Conservation (phyloP, 2,797 vertebrate genomes). For the Kryptopterus vitreolus region DNA sequence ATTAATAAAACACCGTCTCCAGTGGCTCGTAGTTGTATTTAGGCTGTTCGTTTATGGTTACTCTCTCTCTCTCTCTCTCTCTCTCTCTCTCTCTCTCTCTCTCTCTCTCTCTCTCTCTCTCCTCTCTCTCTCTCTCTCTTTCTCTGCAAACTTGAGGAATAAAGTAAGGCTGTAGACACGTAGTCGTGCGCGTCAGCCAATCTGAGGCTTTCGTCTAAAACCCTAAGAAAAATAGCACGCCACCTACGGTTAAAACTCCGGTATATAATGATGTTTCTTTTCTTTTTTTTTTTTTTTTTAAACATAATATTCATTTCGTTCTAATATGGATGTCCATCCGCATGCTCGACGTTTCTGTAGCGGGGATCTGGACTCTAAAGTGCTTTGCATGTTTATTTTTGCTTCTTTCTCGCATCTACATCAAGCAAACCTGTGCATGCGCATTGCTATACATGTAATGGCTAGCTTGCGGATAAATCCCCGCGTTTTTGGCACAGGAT, state of each 20-base stretch:
- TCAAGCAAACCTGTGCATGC: background rate
- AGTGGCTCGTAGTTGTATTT: constrained; percentile 34
- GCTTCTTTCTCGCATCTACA: background rate
- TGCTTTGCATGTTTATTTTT: background rate
- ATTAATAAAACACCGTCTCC: constrained; percentile 39
- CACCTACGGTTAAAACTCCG: constrained; percentile 23
- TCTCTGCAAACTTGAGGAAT: constrained; percentile 48
- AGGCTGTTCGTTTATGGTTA: constrained; percentile 16
- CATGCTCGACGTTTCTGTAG: background rate
- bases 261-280: background rate
- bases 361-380: background rate
- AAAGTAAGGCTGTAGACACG: constrained; percentile 63
- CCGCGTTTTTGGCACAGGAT: constrained; percentile 4
- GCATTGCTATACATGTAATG: constrained; percentile 12
- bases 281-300: background rate
- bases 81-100: constrained; percentile 32
- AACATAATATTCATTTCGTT: background rate
- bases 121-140: constrained; percentile 36
- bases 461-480: background rate
- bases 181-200: constrained; percentile 71
- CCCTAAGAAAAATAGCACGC: constrained; percentile 18
- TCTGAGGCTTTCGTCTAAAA: constrained; percentile 40
- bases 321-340: constrained; percentile 1
- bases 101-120: constrained; percentile 33
- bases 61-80: constrained; percentile 34